Conservation (phyloP, 1,140 invertebrate genomes). For the Zeugodacus cucurbitae region DNA sequence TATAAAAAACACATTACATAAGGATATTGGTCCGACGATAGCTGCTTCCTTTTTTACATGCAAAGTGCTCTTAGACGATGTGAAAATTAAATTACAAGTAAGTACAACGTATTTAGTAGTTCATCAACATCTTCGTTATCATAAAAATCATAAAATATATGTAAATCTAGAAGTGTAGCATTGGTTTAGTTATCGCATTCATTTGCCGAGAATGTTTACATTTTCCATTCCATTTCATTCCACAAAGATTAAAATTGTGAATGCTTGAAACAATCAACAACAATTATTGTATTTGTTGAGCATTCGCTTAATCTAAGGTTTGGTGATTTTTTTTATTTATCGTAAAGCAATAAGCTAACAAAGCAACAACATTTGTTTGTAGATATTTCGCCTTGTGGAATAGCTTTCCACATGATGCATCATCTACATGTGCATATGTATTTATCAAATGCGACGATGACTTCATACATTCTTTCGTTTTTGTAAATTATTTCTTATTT, state of each 20-base stretch:
- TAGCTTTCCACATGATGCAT: no score
- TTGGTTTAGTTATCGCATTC: background rate
- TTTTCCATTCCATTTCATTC: background rate
- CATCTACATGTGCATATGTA: no score
- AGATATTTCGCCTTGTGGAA: no score
- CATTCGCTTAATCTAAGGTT: background rate
- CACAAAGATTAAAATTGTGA: no score
- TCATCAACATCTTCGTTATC: background rate
- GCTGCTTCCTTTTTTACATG: constrained; percentile 90
- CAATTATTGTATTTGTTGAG: no score
- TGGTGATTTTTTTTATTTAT: background rate
- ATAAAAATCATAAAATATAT: background rate
- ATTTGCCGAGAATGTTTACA: background rate
- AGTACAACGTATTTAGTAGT: constrained; percentile 43
- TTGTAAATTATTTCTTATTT: no score
- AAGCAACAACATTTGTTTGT: no score
- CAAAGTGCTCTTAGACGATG: constrained; percentile 77
- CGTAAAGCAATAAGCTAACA: no score
- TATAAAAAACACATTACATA: constrained; percentile 80
- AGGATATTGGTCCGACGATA: constrained; percentile 82
- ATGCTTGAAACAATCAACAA: no score
- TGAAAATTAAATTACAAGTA: constrained; percentile 80
- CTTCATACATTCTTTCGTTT: no score
- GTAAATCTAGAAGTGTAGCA: background rate
- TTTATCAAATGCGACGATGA: no score